Evolutionary conservation across 2,113 vertebrate species (phyloP), one percentile per base, ranked within the genome.

Genomic region (Heterotilapia buettikoferi): DNA sequence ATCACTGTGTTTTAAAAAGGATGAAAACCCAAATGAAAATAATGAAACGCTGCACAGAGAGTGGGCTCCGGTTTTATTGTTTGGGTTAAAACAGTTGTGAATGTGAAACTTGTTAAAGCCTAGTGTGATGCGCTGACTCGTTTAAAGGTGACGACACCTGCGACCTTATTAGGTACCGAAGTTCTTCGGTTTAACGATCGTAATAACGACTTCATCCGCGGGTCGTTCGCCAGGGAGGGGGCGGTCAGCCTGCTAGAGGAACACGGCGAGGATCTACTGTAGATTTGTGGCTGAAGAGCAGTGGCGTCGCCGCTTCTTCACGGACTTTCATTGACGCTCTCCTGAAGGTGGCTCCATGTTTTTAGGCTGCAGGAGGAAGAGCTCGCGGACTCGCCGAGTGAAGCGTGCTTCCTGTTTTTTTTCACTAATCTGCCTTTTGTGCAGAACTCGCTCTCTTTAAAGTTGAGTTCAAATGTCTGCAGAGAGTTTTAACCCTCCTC

Each of bases 401-500:
- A 18, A 45, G n/a, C 24, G 6, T 10, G 14, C 71, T 90, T 52
- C 78, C 50, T 38, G 31, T 13, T 56, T 21, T 33, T 10, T 10
- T 88, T 9, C 26, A 61, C 26, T 18, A 56, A 94, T 94, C 93
- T 92, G 84, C 88, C 86, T 92, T 93, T 94, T 93, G 82, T 85
- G 91, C 93, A 89, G 93, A 93, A 90, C 89, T 93, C 90, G 89
- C 92, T 92, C 80, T 95, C 90, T 94, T 91, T 95, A 91, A 94
- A 94, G 90, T 93, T 90, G 91, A 93, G 92, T 94, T 92, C 94
- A 91, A 71, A 78, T 91, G 86, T 91, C 93, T 90, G 92, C n/a
- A 76, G 90, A 93, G 91, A 87, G 2, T 85, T 82, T 87, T 84
- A 85, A 84, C 84, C 53, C 71, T 24, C 26, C 33, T 68, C 38